Conservation (phyloP, 2,888 invertebrate species). For the Aphodius granarius region DNA sequence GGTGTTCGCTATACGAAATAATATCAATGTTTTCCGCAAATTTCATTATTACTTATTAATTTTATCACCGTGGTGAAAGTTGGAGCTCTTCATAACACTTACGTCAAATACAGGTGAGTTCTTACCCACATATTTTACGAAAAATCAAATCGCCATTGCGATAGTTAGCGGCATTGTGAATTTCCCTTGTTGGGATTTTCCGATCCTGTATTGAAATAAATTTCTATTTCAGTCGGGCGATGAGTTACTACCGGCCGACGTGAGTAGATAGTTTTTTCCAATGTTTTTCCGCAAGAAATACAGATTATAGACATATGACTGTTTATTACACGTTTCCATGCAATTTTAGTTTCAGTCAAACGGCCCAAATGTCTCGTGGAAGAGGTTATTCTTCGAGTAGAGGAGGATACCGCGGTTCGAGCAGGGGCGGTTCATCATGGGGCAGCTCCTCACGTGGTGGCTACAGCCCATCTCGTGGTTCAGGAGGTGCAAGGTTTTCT, state of each 20-base stretch:
- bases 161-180: not conserved
- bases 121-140: not conserved
- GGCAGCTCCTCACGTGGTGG: slow-evolving; percentile 34
- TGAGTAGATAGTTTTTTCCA: slow-evolving; percentile 38
- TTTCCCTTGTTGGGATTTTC: not conserved
- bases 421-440: slow-evolving; percentile 41
- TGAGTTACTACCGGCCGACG: slow-evolving; percentile 50
- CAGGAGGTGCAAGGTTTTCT: slow-evolving; percentile 39
- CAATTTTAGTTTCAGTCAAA: slow-evolving; percentile 43
- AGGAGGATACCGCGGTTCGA: slow-evolving; percentile 41
- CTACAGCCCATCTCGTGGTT: slow-evolving; percentile 36
- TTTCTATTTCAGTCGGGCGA: slow-evolving; percentile 45
- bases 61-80: not conserved
- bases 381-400: slow-evolving; percentile 42
- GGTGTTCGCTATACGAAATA: not conserved
- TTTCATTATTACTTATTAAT: not conserved
- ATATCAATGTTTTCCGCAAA: not conserved
- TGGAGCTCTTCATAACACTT: not conserved
- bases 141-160: not conserved
- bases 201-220: slow-evolving; percentile 19
- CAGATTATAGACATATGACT: not conserved
- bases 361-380: slow-evolving; percentile 44
- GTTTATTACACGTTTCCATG: not conserved
- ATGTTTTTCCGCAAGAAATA: slow-evolving; percentile 5
- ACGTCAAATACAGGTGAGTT: not conserved